Evolutionary conservation across 2,113 vertebrate species (phyloP).

Genomic region (Nematolebias whitei): DNA sequence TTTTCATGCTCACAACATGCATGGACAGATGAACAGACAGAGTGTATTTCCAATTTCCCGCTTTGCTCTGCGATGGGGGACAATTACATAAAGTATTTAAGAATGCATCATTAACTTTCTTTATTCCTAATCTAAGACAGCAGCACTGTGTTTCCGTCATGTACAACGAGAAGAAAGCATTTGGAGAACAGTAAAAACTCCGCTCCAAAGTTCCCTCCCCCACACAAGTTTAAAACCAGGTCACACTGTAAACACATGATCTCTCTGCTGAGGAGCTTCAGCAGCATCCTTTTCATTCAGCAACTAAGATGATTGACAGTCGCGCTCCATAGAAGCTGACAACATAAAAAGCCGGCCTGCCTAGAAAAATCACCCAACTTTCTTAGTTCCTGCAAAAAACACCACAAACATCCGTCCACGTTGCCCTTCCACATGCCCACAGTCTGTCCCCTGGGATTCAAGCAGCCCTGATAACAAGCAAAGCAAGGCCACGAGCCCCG

Average conservation of each 20-base stretch:
- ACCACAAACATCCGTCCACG: slow-evolving; percentile 67
- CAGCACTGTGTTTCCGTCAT: too few relatives aligned
- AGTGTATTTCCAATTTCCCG: too few relatives aligned
- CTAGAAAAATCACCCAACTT: slow-evolving; percentile 65
- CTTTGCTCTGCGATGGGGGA: too few relatives aligned
- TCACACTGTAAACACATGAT: slow-evolving; percentile 56
- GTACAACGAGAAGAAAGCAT: slow-evolving; percentile 23
- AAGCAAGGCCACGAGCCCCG: slow-evolving; percentile 72
- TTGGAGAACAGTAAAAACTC: slow-evolving; percentile 2
- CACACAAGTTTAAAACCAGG: slow-evolving; percentile 32
- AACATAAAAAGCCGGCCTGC: slow-evolving; percentile 72
- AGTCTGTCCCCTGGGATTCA: slow-evolving; percentile 72
- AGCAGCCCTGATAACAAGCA: slow-evolving; percentile 72
- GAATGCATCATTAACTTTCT: too few relatives aligned
- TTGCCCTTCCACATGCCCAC: slow-evolving; percentile 74
- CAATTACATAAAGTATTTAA: too few relatives aligned
- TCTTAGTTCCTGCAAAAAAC: slow-evolving; percentile 68
- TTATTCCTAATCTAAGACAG: too few relatives aligned
- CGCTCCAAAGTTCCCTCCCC: slow-evolving; percentile 18
- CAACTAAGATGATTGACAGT: slow-evolving; percentile 67
- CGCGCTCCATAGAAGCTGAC: slow-evolving; percentile 58
- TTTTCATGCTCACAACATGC: too few relatives aligned
- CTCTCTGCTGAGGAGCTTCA: slow-evolving; percentile 63
- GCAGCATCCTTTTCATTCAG: slow-evolving; percentile 62
- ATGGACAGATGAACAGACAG: too few relatives aligned